A percentile compares a stretch with the other conserved stretches of the same genome.
Conservation (phyloP, 2,888 invertebrate species). For the Apeira syringaria region DNA sequence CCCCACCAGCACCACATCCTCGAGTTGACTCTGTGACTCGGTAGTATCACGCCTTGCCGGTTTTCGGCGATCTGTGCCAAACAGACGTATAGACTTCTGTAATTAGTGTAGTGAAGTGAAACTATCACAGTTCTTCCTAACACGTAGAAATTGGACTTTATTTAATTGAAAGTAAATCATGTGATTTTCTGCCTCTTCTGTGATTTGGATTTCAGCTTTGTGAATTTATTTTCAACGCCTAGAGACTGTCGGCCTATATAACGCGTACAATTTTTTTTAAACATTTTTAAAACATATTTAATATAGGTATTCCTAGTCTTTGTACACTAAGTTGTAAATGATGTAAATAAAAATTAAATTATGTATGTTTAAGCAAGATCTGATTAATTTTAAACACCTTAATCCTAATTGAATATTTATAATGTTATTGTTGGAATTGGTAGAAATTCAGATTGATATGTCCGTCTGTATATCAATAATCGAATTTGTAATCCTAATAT, state of each 20-base stretch:
- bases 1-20: conserved; percentile 69
- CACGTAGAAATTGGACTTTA: conserved; percentile 23
- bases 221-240: conserved; percentile 23
- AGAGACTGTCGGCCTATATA: conserved; percentile 24
- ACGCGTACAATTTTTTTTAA: conserved; percentile 13
- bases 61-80: conserved; percentile 82
- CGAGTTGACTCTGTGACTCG: conserved; percentile 74
- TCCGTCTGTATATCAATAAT: conserved; percentile 78
- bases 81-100: conserved; percentile 72
- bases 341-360: conserved; percentile 54
- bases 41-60: conserved; percentile 82
- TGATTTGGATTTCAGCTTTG: conserved; percentile 15
- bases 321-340: conserved; percentile 64
- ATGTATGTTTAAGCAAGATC: conserved; percentile 38
- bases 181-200: conserved; percentile 10
- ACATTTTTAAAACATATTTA: conserved; percentile 8
- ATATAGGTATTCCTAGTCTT: conserved; percentile 69
- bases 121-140: conserved; percentile 69
- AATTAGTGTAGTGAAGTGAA: conserved; percentile 55
- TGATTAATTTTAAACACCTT: conserved; percentile 48
- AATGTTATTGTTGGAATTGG: conserved; percentile 72
- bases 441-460: conserved; percentile 69
- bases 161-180: conserved; percentile 12
- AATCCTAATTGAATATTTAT: conserved; percentile 53
- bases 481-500: conserved; percentile 79